A percentile compares a stretch with the other conserved stretches of the same genome.
Evolutionary conservation across 1,140 invertebrate genomes (phyloP).

Genomic region (Drosophila takahashii): DNA sequence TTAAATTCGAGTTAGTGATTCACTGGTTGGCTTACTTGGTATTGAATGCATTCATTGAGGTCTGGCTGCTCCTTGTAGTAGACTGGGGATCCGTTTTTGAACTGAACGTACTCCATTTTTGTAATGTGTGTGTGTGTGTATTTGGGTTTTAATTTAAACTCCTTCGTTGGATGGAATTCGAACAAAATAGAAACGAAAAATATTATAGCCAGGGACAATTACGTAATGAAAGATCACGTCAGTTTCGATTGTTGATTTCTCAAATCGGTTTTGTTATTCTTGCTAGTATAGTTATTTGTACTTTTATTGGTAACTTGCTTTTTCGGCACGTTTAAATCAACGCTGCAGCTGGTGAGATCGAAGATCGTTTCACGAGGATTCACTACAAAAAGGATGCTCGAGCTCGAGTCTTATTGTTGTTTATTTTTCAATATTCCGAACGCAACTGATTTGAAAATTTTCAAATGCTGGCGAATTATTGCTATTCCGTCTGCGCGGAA

Average conservation of each 20-base stretch:
- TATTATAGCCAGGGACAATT: conserved; percentile 60
- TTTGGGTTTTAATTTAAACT: conserved; percentile 75
- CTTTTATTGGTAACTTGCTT: conserved; percentile 64
- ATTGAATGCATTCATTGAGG: conserved; percentile 84
- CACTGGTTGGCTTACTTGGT: conserved; percentile 77
- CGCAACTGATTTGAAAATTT: conserved; percentile 84
- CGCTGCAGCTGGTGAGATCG: conserved; percentile 51
- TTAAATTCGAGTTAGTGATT: not conserved
- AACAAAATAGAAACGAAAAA: conserved; percentile 54
- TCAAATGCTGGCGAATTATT: conserved; percentile 83
- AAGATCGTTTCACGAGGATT: conserved; percentile 77
- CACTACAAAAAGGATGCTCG: conserved; percentile 64
- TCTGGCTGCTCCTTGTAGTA: conserved; percentile 84
- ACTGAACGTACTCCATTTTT: conserved; percentile 84
- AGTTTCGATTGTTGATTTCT: conserved; percentile 20
- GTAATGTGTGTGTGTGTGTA: conserved; percentile 47
- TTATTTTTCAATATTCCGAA: conserved; percentile 85
- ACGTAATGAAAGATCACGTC: conserved; percentile 51
- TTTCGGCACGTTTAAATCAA: conserved; percentile 76
- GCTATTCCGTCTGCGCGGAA: conserved; percentile 77
- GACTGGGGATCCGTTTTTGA: conserved; percentile 84
- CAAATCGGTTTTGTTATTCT: conserved; percentile 8
- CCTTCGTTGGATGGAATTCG: conserved; percentile 59
- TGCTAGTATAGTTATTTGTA: conserved; percentile 9
- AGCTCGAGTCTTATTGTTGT: conserved; percentile 74